These are phyloP conservation scores for Meta bourneti DNA, from an alignment of 2,888 invertebrate genomes.

Conservation along the genomic window DNA sequence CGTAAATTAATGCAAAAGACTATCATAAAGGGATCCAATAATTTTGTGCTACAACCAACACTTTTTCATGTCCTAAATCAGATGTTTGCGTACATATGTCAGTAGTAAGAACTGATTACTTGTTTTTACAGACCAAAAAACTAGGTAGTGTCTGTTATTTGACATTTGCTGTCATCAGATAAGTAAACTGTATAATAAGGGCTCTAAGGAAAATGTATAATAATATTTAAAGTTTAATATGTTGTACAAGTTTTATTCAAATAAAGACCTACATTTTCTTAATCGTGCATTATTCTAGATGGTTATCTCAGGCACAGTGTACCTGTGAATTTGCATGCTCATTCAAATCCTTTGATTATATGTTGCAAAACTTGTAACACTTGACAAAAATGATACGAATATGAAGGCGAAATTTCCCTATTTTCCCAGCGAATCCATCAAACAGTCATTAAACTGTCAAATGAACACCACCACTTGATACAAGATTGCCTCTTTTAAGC, in stretches of 20 bases:
- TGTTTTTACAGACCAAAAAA: no score
- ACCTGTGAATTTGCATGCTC: conserved; percentile 6
- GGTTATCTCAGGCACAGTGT: background rate
- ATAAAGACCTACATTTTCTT: conserved; percentile 9
- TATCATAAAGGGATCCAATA: no score
- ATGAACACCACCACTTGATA: background rate
- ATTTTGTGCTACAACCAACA: no score
- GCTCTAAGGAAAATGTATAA: no score
- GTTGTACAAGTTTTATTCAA: conserved; percentile 5
- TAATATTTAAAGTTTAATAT: no score
- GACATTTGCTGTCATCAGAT: no score
- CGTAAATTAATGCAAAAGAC: no score
- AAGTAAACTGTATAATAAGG: no score
- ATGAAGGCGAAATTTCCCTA: conserved; percentile 16
- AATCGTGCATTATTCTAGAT: conserved; percentile 14
- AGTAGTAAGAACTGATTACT: no score
- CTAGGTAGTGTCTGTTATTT: no score
- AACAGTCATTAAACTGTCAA: conserved; percentile 49
- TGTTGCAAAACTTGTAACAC: conserved; percentile 24
- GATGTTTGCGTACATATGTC: no score
- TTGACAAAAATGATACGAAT: background rate
- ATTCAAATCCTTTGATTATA: conserved; percentile 13
- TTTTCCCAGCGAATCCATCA: conserved; percentile 42
- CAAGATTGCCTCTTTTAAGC: background rate
- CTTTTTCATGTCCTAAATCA: no score